Conservation (phyloP, 2,113 vertebrate species). For the Porphyrio hochstetteri region DNA sequence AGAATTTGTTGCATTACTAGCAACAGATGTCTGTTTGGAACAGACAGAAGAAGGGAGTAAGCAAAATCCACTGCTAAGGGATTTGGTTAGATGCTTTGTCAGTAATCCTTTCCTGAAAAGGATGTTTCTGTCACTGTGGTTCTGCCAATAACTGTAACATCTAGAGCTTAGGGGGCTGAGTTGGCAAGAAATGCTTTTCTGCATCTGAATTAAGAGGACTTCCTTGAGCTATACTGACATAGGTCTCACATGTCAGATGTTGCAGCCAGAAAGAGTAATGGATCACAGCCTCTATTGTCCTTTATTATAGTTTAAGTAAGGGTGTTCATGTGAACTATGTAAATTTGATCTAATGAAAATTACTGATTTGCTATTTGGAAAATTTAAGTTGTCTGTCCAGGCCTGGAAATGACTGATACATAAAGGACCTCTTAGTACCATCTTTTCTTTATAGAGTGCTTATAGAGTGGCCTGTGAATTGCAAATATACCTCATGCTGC, state of each 20-base stretch:
- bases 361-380: background rate
- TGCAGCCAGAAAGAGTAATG: background rate
- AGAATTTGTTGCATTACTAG: background rate
- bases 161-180: background rate
- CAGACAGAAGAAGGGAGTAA: background rate
- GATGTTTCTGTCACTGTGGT: background rate
- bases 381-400: background rate
- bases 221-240: background rate
- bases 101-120: background rate
- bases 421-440: background rate
- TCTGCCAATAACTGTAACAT: background rate
- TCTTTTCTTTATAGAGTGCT: background rate
- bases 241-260: background rate
- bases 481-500: background rate
- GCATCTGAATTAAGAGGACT: background rate
- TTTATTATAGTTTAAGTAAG: background rate
- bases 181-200: background rate
- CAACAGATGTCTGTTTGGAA: constrained; percentile 1
- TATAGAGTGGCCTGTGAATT: background rate
- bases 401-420: background rate
- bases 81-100: constrained; percentile 22
- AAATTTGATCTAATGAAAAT: background rate
- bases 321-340: background rate
- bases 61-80: background rate
- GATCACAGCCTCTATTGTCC: background rate